Base-by-base conservation (phyloP, 2,113 vertebrate species). In the Bos indicus region DNA sequence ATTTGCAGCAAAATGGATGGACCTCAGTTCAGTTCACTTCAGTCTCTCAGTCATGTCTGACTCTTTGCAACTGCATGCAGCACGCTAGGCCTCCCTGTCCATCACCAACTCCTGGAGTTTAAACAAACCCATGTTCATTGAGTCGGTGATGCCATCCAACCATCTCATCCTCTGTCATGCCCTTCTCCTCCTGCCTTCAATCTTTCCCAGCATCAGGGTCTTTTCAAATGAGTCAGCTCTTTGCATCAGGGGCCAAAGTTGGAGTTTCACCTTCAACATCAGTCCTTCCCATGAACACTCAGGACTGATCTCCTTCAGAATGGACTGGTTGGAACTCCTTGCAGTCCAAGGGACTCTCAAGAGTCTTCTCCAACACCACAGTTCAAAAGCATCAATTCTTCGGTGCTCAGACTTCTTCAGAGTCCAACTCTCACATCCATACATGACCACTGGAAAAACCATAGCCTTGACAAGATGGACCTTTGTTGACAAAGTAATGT, bases 91-190 rank as follows among this genome's bases (percentile, higher is more conserved):
- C 5, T 71, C n/a, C 67, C n/a, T 23, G 67, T 71, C 67, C 19
- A 71, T 71, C 5, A 71, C n/a, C n/a, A 40, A 23, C n/a, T 40
- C 64, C n/a, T 0, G 0, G 67, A 71, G n/a, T 71, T 40, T 40
- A 71, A 11, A 10, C n/a, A 71, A 40, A 71, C n/a, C 40, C 67
- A 23, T 36, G 67, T 12, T 19, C n/a, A 71, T 23, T 12, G 19
- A 71, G 19, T 36, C 2, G 0, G 67, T 23, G n/a, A 71, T 71
- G 1, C n/a, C n/a, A 71, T 71, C 19, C 67, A 71, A 23, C 19
- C 19, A 36, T 23, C 11, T 71, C 67, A 71, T 71, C 19, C 19
- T 71, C 67, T 36, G 9, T 71, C 0, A 0, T 71, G 2, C 67
- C 19, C 67, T 71, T 71, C n/a, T 36, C 67, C n/a, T 71, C n/a